These are phyloP conservation scores for Helicoverpa assulta DNA, from an alignment of 2,888 invertebrate genomes.

Conservation along the genomic window DNA sequence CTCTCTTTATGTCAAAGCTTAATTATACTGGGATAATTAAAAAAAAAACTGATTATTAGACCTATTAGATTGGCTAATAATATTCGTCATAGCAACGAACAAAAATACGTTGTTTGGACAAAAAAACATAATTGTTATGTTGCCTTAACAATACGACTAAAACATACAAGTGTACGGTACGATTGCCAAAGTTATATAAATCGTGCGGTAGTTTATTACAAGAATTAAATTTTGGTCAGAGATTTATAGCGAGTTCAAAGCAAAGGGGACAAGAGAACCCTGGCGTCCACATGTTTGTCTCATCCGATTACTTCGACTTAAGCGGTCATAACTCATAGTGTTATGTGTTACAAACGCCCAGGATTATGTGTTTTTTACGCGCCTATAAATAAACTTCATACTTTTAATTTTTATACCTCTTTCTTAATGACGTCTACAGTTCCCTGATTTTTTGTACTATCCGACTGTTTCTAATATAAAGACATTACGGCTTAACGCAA, in stretches of 20 bases:
- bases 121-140: background rate
- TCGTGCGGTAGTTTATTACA: slow-evolving; percentile 44
- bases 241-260: slow-evolving; percentile 58
- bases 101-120: background rate
- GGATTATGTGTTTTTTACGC: slow-evolving; percentile 41
- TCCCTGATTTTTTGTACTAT: slow-evolving; percentile 10
- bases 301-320: slow-evolving; percentile 58
- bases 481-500: background rate
- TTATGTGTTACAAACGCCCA: slow-evolving; percentile 48
- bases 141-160: slow-evolving; percentile 24
- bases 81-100: background rate
- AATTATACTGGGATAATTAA: background rate
- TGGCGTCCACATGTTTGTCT: slow-evolving; percentile 63
- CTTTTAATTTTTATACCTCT: slow-evolving; percentile 38
- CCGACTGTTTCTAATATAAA: background rate
- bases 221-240: slow-evolving; percentile 51
- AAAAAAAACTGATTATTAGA: background rate
- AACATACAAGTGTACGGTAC: slow-evolving; percentile 17
- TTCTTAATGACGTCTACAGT: slow-evolving; percentile 9
- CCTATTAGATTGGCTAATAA: slow-evolving; percentile 2
- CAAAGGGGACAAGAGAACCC: slow-evolving; percentile 56
- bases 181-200: slow-evolving; percentile 34
- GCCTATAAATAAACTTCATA: slow-evolving; percentile 50
- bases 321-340: slow-evolving; percentile 59
- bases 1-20: background rate